A percentile compares a stretch with the other conserved stretches of the same genome.
phyloP scores from a whole-genome alignment of 1,140 invertebrate genomes.

The Pseudachorutes palmiensis region DNA sequence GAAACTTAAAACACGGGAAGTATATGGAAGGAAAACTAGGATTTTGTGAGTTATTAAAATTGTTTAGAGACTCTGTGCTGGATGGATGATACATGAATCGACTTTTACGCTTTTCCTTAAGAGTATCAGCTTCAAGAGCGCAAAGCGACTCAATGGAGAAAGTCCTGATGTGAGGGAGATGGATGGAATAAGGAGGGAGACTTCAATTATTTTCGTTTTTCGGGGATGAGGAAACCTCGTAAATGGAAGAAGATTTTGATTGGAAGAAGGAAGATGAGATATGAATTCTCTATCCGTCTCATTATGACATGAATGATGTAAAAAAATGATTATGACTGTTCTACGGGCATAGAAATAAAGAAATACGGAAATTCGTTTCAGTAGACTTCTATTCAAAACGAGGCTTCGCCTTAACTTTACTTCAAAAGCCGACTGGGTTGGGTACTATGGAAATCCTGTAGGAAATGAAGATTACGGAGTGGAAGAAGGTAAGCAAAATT shows the following conservation, averaged over 20 bases:
- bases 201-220: constrained; percentile 1
- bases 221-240: neutral
- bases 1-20: no score
- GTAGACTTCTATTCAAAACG: neutral
- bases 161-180: neutral
- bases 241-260: constrained; percentile 2
- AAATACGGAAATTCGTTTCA: neutral
- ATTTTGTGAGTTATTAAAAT: no score
- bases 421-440: no score
- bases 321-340: constrained; percentile 1
- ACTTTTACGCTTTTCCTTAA: no score
- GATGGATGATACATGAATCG: no score
- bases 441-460: no score
- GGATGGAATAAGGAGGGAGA: neutral
- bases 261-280: neutral
- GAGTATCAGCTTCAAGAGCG: no score
- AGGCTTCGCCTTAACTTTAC: neutral
- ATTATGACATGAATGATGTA: neutral
- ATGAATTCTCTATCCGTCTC: neutral
- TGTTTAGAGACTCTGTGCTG: no score
- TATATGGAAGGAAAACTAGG: no score
- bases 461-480: no score
- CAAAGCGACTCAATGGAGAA: no score
- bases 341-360: neutral
- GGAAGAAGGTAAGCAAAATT: no score